Evolutionary conservation across 2,113 vertebrate species (phyloP), one percentile per base, ranked within the genome.

Genomic region (Pterocles gutturalis): DNA sequence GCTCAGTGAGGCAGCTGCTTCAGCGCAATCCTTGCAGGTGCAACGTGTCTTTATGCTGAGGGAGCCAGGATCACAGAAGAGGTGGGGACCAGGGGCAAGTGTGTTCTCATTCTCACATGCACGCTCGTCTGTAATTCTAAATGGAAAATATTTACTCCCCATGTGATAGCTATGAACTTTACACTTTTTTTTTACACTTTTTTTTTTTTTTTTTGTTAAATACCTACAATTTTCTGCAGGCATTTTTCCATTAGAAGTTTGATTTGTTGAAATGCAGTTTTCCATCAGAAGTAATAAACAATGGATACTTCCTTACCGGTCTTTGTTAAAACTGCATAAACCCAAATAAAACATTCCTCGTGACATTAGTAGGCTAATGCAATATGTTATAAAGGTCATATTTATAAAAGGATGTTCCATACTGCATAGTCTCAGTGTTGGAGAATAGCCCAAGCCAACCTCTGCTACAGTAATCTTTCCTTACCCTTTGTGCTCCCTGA

Each of bases 401-500:
- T 82, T 94, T 75, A 85, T 70, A 65, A 91, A 89, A 91, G 54
- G 49, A 51, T 87, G 67, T 87, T 80, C 62, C 85, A 49, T 78
- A 62, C 36, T 22, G 24, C 14, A 57, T 57, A 69, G 28, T 61
- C 53, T 83, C 51, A 53, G 36, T 57, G 43, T 4, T 95, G 92
- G 79, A 91, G 96, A 92, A 38, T 13, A 78, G 64, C 77, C 58
- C 76, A 96, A 93, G 51, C 33, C 79, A 96, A 26, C 61, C 87
- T 29, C 64, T 6, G 7, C 54, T 84, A n/a, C 41, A 57, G 41
- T 66, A 87, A 90, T 91, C 24, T 28, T 76, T 72, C 29, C 45
- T 54, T 73, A 83, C 26, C n/a, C 14, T 76, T 57, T 69, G 26
- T 84, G 57, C 48, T 90, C 54, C 60, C 54, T 80, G 81, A 69